These are phyloP conservation scores for Tamandua tetradactyla DNA, from an alignment of 2,797 vertebrate genomes.

Conservation along the genomic window DNA sequence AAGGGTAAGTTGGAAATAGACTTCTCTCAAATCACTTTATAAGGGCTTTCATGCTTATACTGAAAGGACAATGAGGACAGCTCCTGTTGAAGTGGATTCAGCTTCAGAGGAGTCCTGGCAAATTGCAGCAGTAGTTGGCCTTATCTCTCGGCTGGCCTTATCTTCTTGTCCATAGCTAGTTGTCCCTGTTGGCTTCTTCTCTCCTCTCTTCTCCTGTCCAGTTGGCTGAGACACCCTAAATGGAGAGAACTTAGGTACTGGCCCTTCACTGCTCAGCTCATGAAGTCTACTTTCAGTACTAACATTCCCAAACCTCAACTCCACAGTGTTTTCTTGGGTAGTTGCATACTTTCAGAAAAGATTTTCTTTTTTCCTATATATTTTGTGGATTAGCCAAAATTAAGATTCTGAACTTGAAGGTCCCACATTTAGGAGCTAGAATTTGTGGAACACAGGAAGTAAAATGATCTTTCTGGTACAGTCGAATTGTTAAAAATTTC, in stretches of 20 bases:
- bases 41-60: not conserved
- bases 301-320: not conserved
- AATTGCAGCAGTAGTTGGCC: not conserved
- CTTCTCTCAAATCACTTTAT: not conserved
- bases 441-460: not conserved
- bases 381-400: not conserved
- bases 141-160: not conserved
- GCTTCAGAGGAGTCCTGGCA: not conserved
- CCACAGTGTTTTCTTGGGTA: not conserved
- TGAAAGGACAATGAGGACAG: not conserved
- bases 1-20: constrained; percentile 24
- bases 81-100: not conserved
- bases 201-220: not conserved
- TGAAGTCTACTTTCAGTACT: not conserved
- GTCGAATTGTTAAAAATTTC: not conserved
- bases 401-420: not conserved
- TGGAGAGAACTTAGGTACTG: not conserved
- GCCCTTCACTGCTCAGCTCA: not conserved
- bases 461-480: not conserved
- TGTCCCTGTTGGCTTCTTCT: not conserved
- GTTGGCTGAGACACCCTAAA: not conserved
- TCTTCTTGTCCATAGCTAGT: not conserved
- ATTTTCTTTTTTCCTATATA: not conserved
- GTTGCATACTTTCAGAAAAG: not conserved
- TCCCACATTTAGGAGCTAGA: not conserved